These are phyloP conservation scores for Odobenus rosmarus DNA, from an alignment of 2,113 vertebrate species.

Conservation along the genomic window DNA sequence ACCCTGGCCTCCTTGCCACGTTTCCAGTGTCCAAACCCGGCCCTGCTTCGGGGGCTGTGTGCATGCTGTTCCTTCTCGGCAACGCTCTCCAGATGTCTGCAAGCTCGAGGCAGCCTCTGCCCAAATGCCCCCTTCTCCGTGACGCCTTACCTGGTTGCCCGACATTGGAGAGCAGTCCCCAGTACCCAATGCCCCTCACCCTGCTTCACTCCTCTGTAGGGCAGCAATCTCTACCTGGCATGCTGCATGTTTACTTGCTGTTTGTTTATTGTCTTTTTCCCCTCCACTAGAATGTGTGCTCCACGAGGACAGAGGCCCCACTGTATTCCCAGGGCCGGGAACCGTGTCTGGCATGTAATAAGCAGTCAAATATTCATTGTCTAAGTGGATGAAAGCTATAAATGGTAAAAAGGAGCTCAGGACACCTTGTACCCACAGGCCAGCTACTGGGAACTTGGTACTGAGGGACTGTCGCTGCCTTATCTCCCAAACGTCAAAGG, in stretches of 20 bases:
- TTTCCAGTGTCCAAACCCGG: fast-evolving
- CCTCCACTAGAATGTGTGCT: background rate
- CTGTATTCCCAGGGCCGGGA: background rate
- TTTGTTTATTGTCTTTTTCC: background rate
- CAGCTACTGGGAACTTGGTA: background rate
- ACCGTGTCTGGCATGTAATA: background rate
- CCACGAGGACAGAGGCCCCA: background rate
- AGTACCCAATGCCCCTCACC: fast-evolving
- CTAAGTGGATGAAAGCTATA: background rate
- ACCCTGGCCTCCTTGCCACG: background rate
- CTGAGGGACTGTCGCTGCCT: background rate
- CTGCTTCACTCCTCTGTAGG: background rate
- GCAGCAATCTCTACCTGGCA: background rate
- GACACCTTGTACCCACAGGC: background rate
- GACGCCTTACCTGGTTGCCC: background rate
- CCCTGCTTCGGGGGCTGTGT: background rate
- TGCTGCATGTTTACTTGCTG: fast-evolving
- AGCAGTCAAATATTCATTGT: background rate
- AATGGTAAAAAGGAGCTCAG: background rate
- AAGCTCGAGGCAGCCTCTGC: background rate
- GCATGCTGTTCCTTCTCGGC: background rate
- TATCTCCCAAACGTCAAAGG: background rate
- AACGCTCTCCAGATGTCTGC: background rate
- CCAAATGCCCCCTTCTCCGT: background rate
- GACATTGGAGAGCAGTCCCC: too few relatives aligned